Evolutionary conservation across 2,113 vertebrate genomes (phyloP).

Genomic region (Scartelaos histophorus): DNA sequence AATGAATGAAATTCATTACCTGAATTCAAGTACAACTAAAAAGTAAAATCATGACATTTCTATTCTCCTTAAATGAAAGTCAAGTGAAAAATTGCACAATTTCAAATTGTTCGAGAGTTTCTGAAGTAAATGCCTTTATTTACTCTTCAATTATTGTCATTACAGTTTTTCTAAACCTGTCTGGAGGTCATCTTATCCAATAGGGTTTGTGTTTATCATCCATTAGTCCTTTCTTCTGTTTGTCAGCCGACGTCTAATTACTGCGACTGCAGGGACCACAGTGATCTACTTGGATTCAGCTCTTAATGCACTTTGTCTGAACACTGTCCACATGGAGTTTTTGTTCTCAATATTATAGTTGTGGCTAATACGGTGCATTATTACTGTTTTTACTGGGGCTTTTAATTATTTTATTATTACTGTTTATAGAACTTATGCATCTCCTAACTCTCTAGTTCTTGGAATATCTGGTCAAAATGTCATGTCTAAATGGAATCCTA

Average conservation of each 20-base stretch:
- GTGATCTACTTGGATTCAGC: slow-evolving; percentile 59
- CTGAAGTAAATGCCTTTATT: not conserved
- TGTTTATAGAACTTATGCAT: too few species aligned
- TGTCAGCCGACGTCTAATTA: slow-evolving; percentile 71
- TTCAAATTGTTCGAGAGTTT: not conserved
- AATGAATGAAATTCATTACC: too few species aligned
- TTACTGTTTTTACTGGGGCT: not conserved
- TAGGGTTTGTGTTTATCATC: slow-evolving; percentile 33
- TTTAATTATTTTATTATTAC: not conserved
- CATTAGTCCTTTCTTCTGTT: slow-evolving; percentile 47
- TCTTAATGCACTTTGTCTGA: slow-evolving; percentile 57
- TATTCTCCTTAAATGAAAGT: not conserved
- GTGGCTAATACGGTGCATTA: too few species aligned
- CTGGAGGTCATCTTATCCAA: slow-evolving; percentile 18
- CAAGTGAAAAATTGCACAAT: not conserved
- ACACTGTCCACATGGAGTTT: slow-evolving; percentile 34
- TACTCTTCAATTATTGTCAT: not conserved
- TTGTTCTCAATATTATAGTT: too few species aligned
- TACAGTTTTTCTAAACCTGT: not conserved
- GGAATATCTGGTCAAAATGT: not conserved
- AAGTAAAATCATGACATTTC: too few species aligned
- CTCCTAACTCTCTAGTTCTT: too few species aligned
- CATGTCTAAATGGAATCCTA: not conserved
- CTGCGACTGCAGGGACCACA: slow-evolving; percentile 51
- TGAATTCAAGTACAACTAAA: too few species aligned